Evolutionary conservation across 2,113 vertebrate species (phyloP).

Genomic region (Heteronetta atricapilla): DNA sequence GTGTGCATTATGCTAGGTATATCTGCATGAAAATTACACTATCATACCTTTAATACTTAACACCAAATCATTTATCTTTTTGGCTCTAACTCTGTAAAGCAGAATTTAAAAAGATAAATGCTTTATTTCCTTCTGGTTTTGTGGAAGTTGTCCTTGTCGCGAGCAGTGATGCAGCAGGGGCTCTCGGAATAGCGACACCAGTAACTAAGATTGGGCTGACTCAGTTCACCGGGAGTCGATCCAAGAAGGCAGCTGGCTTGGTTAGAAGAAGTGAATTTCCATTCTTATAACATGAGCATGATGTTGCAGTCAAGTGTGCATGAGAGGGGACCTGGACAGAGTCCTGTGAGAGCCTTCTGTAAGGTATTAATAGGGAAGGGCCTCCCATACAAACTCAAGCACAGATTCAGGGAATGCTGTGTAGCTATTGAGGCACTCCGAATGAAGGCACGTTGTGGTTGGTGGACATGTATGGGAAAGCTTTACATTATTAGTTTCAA

Average conservation of each 20-base stretch:
- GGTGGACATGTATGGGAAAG: background rate
- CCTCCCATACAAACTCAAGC: rapidly evolving
- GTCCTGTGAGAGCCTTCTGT: background rate
- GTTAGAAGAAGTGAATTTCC: background rate
- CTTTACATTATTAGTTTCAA: background rate
- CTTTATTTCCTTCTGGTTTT: background rate
- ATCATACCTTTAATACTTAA: background rate
- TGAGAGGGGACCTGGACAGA: background rate
- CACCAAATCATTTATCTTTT: background rate
- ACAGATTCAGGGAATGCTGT: rapidly evolving
- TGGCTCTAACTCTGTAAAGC: background rate
- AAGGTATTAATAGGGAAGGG: background rate
- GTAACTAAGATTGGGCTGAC: background rate
- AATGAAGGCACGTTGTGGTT: background rate
- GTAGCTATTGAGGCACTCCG: background rate
- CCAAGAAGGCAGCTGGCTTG: background rate
- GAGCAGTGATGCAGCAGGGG: background rate
- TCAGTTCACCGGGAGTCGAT: background rate
- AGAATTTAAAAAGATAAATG: background rate
- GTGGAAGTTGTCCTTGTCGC: background rate
- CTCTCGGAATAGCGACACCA: background rate
- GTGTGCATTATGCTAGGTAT: background rate
- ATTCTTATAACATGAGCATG: background rate
- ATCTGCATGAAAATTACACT: background rate
- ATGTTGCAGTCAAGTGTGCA: background rate